Evolutionary conservation across 2,888 invertebrate genomes (phyloP).

Genomic region (Parochlus steinenii): DNA sequence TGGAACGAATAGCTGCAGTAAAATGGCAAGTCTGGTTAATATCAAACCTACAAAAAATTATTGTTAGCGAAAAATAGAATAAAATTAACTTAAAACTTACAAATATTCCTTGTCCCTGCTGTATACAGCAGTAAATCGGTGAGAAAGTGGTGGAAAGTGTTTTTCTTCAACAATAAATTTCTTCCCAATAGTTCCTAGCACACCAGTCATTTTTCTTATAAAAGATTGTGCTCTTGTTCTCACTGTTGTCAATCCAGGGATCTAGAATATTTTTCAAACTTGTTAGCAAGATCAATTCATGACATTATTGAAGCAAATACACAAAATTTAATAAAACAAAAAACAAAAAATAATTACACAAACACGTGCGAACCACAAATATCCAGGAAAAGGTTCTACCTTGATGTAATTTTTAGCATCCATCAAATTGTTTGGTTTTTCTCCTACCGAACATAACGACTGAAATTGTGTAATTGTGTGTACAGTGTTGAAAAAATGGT

Average conservation of each 20-base stretch:
- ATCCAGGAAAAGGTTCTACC: too few relatives aligned
- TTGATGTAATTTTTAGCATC: too few relatives aligned
- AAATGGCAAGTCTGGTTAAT: conserved; percentile 68
- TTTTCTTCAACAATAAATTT: conserved; percentile 44
- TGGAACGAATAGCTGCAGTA: conserved; percentile 65
- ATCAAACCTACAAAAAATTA: conserved; percentile 50
- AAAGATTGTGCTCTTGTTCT: conserved; percentile 33
- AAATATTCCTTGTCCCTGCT: conserved; percentile 83
- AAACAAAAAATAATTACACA: too few relatives aligned
- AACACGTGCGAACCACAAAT: too few relatives aligned
- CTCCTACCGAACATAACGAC: too few relatives aligned
- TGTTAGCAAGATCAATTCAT: too few relatives aligned
- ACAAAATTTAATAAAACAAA: too few relatives aligned
- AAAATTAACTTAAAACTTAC: conserved; percentile 36
- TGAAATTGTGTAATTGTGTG: too few relatives aligned
- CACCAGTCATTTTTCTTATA: conserved; percentile 23
- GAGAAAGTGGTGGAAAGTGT: conserved; percentile 58
- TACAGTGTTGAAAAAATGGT: too few relatives aligned
- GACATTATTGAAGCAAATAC: too few relatives aligned
- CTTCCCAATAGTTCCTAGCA: conserved; percentile 22
- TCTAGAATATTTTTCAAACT: conserved; percentile 31
- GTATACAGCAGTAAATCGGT: conserved; percentile 75
- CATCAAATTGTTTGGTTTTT: too few relatives aligned
- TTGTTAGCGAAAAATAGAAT: conserved; percentile 36
- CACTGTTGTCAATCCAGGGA: conserved; percentile 43